Evolutionary conservation across 2,113 vertebrate genomes (phyloP), one percentile per base, ranked within the genome.

Genomic region (Paramisgurnus dabryanus): DNA sequence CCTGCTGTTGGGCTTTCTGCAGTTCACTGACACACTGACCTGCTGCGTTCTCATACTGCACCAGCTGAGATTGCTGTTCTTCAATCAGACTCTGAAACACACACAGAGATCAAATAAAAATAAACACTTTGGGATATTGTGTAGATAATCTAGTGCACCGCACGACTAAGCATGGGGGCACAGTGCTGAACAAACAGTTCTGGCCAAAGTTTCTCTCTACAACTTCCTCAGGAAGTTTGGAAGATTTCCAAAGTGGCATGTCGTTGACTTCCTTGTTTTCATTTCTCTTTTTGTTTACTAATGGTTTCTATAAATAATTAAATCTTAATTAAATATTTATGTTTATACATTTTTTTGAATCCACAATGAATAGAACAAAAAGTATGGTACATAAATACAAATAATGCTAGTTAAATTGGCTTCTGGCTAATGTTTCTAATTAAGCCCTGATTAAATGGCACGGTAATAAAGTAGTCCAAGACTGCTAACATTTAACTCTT

Each of bases 1-100:
- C 87, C 88, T 95, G 93, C 60, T 92, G 89, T 85, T 95, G 94
- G 61, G 91, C 88, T 83, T 90, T 83, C 81, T 85, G 75, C 74
- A 92, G 89, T 75, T 92, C 80, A 0, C 87, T 84, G 3, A 90
- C 80, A 47, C 91, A 91, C 63, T 92, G 91, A 7, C 85, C 90
- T 0, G 82, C 86, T 27, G 92, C 85, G 9, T 80, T 50, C 7
- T 93, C 90, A 34, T 88, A 85, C 67, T 89, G 86, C 63, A 69
- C 69, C 11, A 84, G 83, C 82, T 91, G 93, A 41, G 89, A 91
- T 71, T 27, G 88, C 86, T 91, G 93, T 80, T 92, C 87, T 6
- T 84, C 88, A 2, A 92, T 85, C 81, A 91, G 83, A 60, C 68
- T 87, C 93, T 93, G 86, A 10, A 81, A 80, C 3, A 75, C 74